Base-by-base conservation (phyloP, 2,797 vertebrate genomes). In the Eremophila alpestris region DNA sequence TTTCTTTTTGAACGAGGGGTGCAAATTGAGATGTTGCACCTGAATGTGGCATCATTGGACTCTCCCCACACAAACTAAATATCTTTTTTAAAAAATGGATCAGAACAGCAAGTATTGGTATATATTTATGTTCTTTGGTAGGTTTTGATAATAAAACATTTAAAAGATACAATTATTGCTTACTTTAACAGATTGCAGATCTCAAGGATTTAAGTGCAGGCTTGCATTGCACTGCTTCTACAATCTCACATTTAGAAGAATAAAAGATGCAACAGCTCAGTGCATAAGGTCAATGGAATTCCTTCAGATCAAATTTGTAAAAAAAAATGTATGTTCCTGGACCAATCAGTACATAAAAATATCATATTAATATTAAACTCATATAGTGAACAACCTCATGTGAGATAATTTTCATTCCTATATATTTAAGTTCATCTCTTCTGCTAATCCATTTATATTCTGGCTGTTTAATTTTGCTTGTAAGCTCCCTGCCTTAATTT, bases 401-500 rank as follows among this genome's bases (percentile, higher is more conserved):
- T 46, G 87, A 95, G 59, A 65, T 73, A 78, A 94, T 83, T 97
- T 63, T 41, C 88, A 94, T 94, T 96, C 67, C 56, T 69, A 75
- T 24, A 26, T 59, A 84, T 69, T 94, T 79, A 93, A 79, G 27
- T 51, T 68, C 49, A 94, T 91, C 68, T 68, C 63, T 96, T 95
- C 84, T 82, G 34, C 74, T 96, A 89, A 89, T 83, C 52, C 62
- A 12, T 96, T 96, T 83, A 77, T 93, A 96, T 97, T 96, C 77
- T 90, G 22, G 65, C 59, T 75, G 85, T 93, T 95, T 87, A 91
- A 81, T 89, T 94, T 97, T 95, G 93, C 80, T 94, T 94, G 54
- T 80, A 92, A 94, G 85, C 83, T 97, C 85, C 79, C 13, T 13
- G 64, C 92, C 94, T 96, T 96, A 94, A 97, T 95, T 96, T 97